Base-by-base conservation (phyloP, 2,888 invertebrate species). In the Desoria tigrina region DNA sequence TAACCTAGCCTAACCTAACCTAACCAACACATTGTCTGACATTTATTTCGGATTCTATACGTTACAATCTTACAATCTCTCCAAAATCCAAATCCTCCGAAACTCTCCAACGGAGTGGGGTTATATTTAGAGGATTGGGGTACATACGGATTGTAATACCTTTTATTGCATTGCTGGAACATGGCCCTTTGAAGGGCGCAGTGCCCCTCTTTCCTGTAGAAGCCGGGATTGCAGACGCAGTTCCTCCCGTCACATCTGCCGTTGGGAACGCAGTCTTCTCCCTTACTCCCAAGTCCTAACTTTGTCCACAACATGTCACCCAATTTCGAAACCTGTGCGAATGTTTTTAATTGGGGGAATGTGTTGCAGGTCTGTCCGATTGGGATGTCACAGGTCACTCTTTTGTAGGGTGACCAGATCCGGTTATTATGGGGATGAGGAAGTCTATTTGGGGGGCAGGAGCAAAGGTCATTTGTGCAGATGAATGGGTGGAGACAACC, bases 221-320 rank as follows among this genome's bases (percentile, higher is more conserved):
- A 50, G 1, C 60, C 63, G 1, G 63, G 49, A 2, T 54, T 39
- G 23, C 66, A 66, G n/a, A 26, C 32, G 27, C 66, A 66, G 42
- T 55, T n/a, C 16, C 59, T 58, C 6, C 50, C 42, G 7, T 54
- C 18, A 26, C 66, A 66, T n/a, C 49, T 24, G 6, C 59, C 45
- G 16, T 66, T 63, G 21, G 62, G 62, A 0, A 66, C 66, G n/a
- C 66, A 66, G 21, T 58, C 55, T 7, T 58, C 62, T 23, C 11
- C 28, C 51, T 18, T 51, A 3, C 24, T 26, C 14, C 24, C 4
- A 14, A 51, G 51, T 3, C 51, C 51, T 7, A 51, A 24, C 6
- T n/a, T 16, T 7, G 6, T 51, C 26, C 24, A 51, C 24, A 26
- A 51, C 6, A 49, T 16, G 14, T 49, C 18, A 16, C 49, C 49